Evolutionary conservation across 2,888 invertebrate genomes (phyloP), one percentile per base, ranked within the genome.

Genomic region (Drosophila mercatorum): DNA sequence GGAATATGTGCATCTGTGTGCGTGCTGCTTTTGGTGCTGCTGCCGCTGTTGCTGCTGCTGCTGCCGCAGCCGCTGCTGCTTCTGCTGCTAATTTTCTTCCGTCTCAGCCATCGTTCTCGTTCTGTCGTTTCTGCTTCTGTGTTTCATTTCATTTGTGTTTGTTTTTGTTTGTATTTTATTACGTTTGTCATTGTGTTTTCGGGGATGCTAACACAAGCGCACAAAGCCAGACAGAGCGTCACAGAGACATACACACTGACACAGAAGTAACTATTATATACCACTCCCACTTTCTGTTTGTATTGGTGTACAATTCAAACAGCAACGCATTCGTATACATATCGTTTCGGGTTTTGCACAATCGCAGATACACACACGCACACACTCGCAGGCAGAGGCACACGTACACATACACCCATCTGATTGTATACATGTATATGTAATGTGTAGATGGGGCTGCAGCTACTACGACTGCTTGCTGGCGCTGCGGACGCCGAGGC

Each of bases 311-410:
- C 79, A 84, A 88, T 88, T 88, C 78, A 89, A 79, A 87, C 89
- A 82, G 78, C 78, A 73, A 68, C 80, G 72, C 85, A 69, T 72
- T 83, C 79, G 80, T 72, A 80, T 75, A 81, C 78, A 68, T 78
- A 79, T 88, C 81, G 81, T 79, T 83, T 84, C 84, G 89, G 88
- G 78, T 86, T 89, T 89, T 90, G 85, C 82, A 89, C 90, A 88
- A 83, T 82, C 90, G 88, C 74, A 88, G 78, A 80, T 65, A 75
- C 80, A 78, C 68, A 80, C 67, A 75, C 67, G 65, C 59, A 56
- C 46, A 61, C 44, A 61, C 40, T 57, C 44, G 56, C 67, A 67
- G 5, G n/a, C 31, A 40, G 31, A 34, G 26, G 52, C 44, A 61
- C 44, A 59, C 12, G 38, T 65, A 67, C 28, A 28, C 34, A 55